Evolutionary conservation across 1,140 invertebrate species (phyloP).

Genomic region (Leptoteleia sp.): DNA sequence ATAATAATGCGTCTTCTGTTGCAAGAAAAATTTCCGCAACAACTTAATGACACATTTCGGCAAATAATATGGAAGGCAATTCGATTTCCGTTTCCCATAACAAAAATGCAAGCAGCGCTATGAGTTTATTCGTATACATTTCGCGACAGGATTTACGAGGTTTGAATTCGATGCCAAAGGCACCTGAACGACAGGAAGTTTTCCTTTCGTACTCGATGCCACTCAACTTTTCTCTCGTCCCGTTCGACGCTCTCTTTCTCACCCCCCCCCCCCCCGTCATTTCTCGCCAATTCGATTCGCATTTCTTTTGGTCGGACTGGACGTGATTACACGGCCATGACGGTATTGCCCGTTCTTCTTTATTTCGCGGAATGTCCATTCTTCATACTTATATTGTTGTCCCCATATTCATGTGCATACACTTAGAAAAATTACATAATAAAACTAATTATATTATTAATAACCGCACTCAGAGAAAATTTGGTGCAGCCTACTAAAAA

Average conservation of each 20-base stretch:
- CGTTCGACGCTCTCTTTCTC: slow-evolving; percentile 1
- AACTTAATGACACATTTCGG: slow-evolving; percentile 1
- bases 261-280: slow-evolving; percentile 5
- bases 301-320: slow-evolving; percentile 21
- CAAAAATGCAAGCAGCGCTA: slow-evolving; percentile 3
- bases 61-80: slow-evolving; percentile 14
- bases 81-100: slow-evolving; percentile 37
- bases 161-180: slow-evolving; percentile 25
- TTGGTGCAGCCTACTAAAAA: no score
- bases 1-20: neutral
- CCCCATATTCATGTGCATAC: no score
- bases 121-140: slow-evolving; percentile 1
- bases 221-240: slow-evolving; percentile 7
- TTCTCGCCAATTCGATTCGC: slow-evolving; percentile 19
- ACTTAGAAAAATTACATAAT: no score
- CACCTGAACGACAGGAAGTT: slow-evolving; percentile 52
- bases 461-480: no score
- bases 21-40: neutral
- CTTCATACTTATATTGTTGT: neutral
- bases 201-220: slow-evolving; percentile 60
- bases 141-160: slow-evolving; percentile 39
- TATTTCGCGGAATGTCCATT: slow-evolving; percentile 3
- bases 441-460: no score
- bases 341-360: slow-evolving; percentile 13
- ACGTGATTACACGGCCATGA: slow-evolving; percentile 22